Evolutionary conservation across 92 coral and sea anemone species (phyloP).

Genomic region (Heliopora coerulea): DNA sequence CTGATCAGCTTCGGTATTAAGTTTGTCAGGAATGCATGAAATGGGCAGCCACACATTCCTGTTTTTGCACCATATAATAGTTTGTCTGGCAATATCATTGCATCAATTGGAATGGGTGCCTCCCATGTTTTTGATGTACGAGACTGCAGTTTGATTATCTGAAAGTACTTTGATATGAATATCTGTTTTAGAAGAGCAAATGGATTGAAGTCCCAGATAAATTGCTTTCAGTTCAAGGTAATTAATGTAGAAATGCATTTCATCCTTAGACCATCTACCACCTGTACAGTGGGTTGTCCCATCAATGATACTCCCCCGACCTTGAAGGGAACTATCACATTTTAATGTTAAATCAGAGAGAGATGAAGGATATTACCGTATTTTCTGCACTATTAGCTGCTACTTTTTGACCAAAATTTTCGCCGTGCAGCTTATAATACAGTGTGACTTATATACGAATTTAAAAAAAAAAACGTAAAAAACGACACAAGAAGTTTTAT

Average conservation of each 20-base stretch:
- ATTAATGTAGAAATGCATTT: constrained; percentile 34
- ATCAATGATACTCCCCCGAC: constrained; percentile 47
- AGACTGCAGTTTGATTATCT: background rate
- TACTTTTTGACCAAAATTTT: too few relatives aligned
- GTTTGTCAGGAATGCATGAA: constrained; percentile 52
- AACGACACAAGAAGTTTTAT: too few relatives aligned
- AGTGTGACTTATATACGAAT: too few relatives aligned
- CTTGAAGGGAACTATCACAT: constrained; percentile 50
- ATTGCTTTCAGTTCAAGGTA: constrained; percentile 48
- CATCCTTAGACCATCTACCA: constrained; percentile 43
- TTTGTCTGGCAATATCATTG: too few relatives aligned
- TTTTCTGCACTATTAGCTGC: too few relatives aligned
- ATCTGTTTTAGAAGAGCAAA: constrained; percentile 20
- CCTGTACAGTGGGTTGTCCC: constrained; percentile 23
- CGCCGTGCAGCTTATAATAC: too few relatives aligned
- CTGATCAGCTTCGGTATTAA: constrained; percentile 50
- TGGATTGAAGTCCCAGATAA: constrained; percentile 31
- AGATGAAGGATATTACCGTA: background rate
- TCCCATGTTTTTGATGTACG: constrained; percentile 38
- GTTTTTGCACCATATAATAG: constrained; percentile 49
- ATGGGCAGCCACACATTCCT: constrained; percentile 39
- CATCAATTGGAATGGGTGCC: too few relatives aligned
- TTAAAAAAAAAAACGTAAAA: too few relatives aligned
- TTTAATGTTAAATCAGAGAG: constrained; percentile 24
- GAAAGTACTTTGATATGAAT: constrained; percentile 13